Base-by-base conservation (phyloP, 2,113 vertebrate species). In the Beaufortia kweichowensis region DNA sequence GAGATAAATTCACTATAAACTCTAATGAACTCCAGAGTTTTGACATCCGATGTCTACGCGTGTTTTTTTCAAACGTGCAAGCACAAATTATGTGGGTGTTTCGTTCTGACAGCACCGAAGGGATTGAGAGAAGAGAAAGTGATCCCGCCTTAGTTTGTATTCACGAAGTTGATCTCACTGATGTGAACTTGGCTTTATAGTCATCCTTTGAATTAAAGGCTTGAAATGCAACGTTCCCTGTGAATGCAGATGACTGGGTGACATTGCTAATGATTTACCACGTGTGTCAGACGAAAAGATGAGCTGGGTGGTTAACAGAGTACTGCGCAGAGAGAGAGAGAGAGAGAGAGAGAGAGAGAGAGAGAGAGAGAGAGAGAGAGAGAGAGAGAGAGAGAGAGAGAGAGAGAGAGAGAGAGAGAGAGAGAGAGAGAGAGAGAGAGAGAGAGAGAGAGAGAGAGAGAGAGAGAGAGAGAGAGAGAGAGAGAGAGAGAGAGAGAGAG, bases 241-340 rank as follows among this genome's bases (percentile, higher is more conserved):
- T 66, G 66, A 67, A 79, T 65, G 48, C 50, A 61, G 77, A 79
- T 50, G 77, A 43, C 74, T 75, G 57, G 26, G 63, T 82, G 83
- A 83, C 81, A 80, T 65, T 64, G 71, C 48, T 84, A 80, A 82
- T 78, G 73, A 81, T 78, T 9, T 70, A 68, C 64, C 33, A 79
- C 60, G 39, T 24, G 33, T 65, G 26, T 39, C 28, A 3, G 6
- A 28, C 19, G 57, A 70, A 62, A 55, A 81, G 33, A 28, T n/a
- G 55, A 43, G 65, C 55, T 26, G 33, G 74, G 31, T 57, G 14
- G 21, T 39, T 41, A 57, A 60, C 11, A 81, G 19, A 55, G 46
- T 46, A 8, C 21, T 14, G 59, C 62, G 50, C n/a, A 33, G 31
- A 33, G 31, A 33, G 31, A 33, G 31, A 6, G 31, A 33, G 31